phyloP scores from a whole-genome alignment of 2,797 vertebrate genomes.

The Poecilia velifera region DNA sequence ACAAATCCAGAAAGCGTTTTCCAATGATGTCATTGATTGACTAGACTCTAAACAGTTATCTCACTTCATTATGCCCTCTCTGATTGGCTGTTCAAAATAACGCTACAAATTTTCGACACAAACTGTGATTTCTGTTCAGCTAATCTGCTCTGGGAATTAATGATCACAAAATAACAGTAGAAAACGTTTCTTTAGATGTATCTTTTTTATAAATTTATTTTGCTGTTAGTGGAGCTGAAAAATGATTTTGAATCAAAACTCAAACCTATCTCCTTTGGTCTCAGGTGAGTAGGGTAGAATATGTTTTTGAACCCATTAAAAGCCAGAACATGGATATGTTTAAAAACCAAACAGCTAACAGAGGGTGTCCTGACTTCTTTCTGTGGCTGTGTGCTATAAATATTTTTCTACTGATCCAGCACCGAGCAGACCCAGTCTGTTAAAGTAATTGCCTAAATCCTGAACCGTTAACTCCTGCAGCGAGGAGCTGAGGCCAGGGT shows the following conservation, averaged over 20 bases:
- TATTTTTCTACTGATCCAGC: not conserved
- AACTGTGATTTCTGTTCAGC: not conserved
- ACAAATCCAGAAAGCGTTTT: too few relatives aligned
- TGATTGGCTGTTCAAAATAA: not conserved
- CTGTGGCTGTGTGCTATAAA: not conserved
- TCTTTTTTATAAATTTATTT: not conserved
- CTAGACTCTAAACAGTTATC: too few relatives aligned
- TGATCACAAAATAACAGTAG: too few relatives aligned
- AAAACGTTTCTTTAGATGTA: too few relatives aligned
- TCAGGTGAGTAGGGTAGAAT: not conserved
- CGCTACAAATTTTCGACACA: not conserved
- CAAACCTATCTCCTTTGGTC: not conserved
- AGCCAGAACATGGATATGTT: not conserved
- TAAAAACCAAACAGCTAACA: not conserved
- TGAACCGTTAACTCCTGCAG: slow-evolving; percentile 3
- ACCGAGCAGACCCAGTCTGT: not conserved
- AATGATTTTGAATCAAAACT: not conserved
- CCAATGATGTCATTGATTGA: too few relatives aligned
- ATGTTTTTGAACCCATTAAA: not conserved
- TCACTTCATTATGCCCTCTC: not conserved
- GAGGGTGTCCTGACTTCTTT: not conserved
- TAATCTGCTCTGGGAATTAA: not conserved
- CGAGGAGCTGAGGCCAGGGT: slow-evolving; percentile 2
- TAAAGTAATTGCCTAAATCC: slow-evolving; percentile 2
- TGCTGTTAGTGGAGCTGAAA: not conserved